Evolutionary conservation across 2,113 vertebrate genomes (phyloP), one percentile per base, ranked within the genome.

Genomic region (Siniperca knerii): DNA sequence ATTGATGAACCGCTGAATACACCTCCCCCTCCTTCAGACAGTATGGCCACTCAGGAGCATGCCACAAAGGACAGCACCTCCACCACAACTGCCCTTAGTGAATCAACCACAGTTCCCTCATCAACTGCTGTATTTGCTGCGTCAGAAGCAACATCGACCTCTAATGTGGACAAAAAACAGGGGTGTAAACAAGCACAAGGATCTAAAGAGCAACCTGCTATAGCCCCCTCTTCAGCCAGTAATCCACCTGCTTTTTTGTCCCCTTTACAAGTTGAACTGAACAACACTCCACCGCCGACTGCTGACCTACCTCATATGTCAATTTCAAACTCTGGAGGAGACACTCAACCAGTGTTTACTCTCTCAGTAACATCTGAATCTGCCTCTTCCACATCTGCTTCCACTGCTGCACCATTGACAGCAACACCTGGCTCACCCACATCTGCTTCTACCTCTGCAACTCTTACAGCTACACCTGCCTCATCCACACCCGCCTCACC

Each of bases 1-100:
- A 71, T 94, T 3, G 93, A 94, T 40, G 83, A 89, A 62, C 77
- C 88, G 0, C 11, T 89, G 68, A 77, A 85, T 64, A 86, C 81
- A 10, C 88, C 85, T 25, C 79, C 89, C 11, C 71, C 77, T 50
- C 66, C 61, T 9, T 40, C 75, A 12, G 83, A 92, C 46, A 23
- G 9, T 62, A 29, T 86, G 13, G 4, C 7, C 21, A 35, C 52
- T 72, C 82, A 66, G 72, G 83, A 87, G 40, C 18, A 68, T 50
- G 73, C 33, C 2, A 15, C 72, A 66, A 83, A 82, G 37, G 84
- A 89, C 48, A 76, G 12, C 37, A 65, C 66, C 37, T 42, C 76
- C 16, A 62, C 52, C 37, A 50, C 65, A 20, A 15, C 67, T 57
- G 20, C 21, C 9, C 55, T 37, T 12, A 25, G 35, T 67, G 68